phyloP scores from a whole-genome alignment of 2,113 vertebrate genomes.

The Vulpes lagopus region DNA sequence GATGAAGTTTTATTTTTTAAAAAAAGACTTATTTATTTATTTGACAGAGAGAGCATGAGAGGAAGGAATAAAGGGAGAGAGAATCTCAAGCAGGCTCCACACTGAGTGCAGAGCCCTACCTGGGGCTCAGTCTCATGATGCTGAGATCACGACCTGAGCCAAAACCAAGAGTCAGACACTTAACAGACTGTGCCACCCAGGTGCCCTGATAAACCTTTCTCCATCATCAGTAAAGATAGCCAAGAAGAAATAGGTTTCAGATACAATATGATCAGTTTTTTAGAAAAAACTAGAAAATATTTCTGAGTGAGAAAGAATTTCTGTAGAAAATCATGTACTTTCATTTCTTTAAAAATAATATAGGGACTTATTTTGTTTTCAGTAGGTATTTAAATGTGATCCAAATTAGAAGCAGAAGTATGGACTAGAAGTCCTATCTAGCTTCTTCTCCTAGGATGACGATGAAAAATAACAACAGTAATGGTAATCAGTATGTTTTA shows the following conservation, averaged over 20 bases:
- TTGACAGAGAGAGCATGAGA: neutral
- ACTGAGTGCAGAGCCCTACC: neutral
- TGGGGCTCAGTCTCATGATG: neutral
- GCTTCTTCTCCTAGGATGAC: neutral
- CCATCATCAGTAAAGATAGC: neutral
- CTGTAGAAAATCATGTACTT: neutral
- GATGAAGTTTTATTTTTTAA: neutral
- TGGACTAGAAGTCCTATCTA: neutral
- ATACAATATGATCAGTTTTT: neutral
- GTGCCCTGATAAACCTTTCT: neutral
- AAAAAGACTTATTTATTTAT: neutral
- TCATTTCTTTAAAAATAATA: constrained; percentile 41
- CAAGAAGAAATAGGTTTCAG: constrained; percentile 30
- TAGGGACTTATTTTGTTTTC: constrained; percentile 39
- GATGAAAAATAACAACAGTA: neutral
- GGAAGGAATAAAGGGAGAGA: neutral
- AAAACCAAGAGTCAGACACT: neutral
- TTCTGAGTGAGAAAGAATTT: constrained; percentile 39
- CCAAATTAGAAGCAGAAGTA: neutral
- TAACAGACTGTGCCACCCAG: neutral
- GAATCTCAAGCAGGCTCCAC: neutral
- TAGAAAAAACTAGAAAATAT: neutral
- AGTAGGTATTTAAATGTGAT: constrained; percentile 46
- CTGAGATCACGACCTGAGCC: neutral
- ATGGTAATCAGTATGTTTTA: neutral